Conservation (phyloP, 92 coral and sea anemone genomes). For the Palythoa caribaeorum region DNA sequence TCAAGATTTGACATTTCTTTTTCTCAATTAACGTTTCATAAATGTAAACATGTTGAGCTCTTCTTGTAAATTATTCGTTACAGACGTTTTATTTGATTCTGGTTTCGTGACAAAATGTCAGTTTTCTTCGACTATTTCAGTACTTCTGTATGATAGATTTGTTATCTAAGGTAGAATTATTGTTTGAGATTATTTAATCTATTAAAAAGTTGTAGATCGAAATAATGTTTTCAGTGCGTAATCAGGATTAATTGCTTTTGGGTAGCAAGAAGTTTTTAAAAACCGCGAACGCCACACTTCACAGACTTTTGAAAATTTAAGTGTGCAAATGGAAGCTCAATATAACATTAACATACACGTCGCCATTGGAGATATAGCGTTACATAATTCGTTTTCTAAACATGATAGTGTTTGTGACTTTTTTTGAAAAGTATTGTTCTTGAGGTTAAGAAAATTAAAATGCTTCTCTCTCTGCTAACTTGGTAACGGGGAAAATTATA, state of each 20-base stretch:
- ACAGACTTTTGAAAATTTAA: not conserved
- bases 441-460: not conserved
- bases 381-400: not conserved
- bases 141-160: not conserved
- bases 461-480: not conserved
- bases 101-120: not conserved
- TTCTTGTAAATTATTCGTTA: not conserved
- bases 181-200: not conserved
- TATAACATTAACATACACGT: constrained; percentile 8
- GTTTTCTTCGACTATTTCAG: not conserved
- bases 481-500: not conserved
- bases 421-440: not conserved
- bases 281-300: not conserved
- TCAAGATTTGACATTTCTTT: not conserved
- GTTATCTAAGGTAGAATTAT: not conserved
- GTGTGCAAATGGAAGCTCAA: not conserved
- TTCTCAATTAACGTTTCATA: not conserved
- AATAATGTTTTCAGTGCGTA: not conserved
- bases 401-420: not conserved
- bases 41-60: not conserved
- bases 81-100: not conserved
- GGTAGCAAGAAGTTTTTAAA: not conserved
- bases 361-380: constrained; percentile 11
- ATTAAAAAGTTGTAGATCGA: not conserved
- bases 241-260: not conserved